A percentile compares a stretch with the other conserved stretches of the same genome.
Conservation (phyloP, 1,140 invertebrate species). For the Seison nebaliae region DNA sequence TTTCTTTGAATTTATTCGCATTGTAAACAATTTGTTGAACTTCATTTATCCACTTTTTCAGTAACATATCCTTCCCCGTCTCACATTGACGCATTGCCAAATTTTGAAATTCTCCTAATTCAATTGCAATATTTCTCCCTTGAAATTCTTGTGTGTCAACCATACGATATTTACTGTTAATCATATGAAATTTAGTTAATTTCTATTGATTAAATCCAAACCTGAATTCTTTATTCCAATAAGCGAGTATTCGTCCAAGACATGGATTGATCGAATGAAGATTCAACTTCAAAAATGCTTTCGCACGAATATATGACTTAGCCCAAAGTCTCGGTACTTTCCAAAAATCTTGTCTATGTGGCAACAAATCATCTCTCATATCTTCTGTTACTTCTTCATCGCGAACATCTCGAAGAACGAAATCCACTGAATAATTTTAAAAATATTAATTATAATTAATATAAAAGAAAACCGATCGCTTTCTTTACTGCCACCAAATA, state of each 20-base stretch:
- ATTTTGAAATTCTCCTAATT: too few relatives aligned
- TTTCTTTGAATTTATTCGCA: constrained; percentile 43
- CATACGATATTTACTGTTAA: constrained; percentile 31
- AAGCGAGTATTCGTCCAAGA: constrained; percentile 45
- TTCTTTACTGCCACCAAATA: constrained; percentile 59
- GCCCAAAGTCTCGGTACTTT: constrained; percentile 39
- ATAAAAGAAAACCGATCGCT: constrained; percentile 28
- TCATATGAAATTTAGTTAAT: neutral
- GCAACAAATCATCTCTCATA: constrained; percentile 20
- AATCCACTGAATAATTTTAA: constrained; percentile 35
- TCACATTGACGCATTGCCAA: neutral
- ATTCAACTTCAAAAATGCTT: constrained; percentile 33
- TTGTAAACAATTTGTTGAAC: constrained; percentile 34
- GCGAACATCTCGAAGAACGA: constrained; percentile 47
- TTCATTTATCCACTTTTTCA: constrained; percentile 34
- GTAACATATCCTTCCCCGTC: neutral
- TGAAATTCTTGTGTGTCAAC: constrained; percentile 33
- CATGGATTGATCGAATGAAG: constrained; percentile 53
- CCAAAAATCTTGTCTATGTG: constrained; percentile 34
- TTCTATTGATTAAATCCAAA: neutral
- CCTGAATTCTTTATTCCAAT: constrained; percentile 38
- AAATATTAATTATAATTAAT: neutral
- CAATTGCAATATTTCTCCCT: constrained; percentile 21
- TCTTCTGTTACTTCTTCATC: constrained; percentile 20
- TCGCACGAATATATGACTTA: constrained; percentile 29